Conservation (phyloP, 1,140 invertebrate genomes). For the Globodera ellingtonae region DNA sequence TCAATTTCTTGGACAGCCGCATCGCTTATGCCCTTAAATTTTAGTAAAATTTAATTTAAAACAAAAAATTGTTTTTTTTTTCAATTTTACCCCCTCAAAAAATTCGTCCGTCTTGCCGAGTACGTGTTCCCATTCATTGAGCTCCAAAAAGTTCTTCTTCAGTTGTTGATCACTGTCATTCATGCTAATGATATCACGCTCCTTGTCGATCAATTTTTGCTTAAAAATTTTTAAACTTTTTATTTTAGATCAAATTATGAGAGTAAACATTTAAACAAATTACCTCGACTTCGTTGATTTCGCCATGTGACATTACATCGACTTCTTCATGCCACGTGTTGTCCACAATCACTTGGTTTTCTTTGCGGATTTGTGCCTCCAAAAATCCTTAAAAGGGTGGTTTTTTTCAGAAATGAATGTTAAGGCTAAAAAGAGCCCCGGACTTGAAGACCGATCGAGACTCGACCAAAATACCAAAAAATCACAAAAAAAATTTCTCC, state of each 20-base stretch:
- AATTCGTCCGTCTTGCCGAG: conserved; percentile 65
- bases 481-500: too few species aligned
- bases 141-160: conserved; percentile 62
- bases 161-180: conserved; percentile 62
- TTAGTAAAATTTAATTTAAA: not conserved
- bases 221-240: conserved; percentile 29
- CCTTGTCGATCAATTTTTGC: conserved; percentile 61
- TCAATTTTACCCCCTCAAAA: conserved; percentile 56
- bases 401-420: not conserved
- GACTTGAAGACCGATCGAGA: too few species aligned
- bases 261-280: not conserved
- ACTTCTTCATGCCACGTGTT: conserved; percentile 51
- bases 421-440: too few species aligned
- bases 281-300: conserved; percentile 62
- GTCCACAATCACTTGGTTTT: conserved; percentile 59
- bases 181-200: conserved; percentile 65
- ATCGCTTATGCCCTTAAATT: conserved; percentile 61
- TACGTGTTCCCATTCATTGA: conserved; percentile 65
- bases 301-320: conserved; percentile 54
- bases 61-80: conserved; percentile 34
- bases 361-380: conserved; percentile 61
- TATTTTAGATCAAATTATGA: not conserved
- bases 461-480: too few species aligned
- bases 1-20: conserved; percentile 57
- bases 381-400: conserved; percentile 55